Percentiles rank a stretch among this genome's conserved stretches.
phyloP scores from a whole-genome alignment of 1,140 invertebrate species.

The Aleiodes sp. region DNA sequence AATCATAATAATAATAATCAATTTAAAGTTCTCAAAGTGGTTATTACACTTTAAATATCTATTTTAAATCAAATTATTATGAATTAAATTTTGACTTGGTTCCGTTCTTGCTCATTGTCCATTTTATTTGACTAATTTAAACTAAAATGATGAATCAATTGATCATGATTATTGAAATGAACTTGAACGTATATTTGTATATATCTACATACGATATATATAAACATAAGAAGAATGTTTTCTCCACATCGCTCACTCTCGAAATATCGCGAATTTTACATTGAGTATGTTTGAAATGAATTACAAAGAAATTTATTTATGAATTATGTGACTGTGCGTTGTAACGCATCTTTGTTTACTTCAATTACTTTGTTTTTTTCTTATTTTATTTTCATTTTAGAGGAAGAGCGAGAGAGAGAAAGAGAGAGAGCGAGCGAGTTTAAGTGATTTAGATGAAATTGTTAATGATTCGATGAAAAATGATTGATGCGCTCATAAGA shows the following conservation, averaged over 20 bases:
- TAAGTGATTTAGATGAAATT: no score
- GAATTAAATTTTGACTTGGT: background rate
- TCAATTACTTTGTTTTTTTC: background rate
- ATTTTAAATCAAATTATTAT: slow-evolving; percentile 12
- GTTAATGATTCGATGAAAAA: background rate
- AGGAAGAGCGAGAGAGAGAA: no score
- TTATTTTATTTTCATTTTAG: no score
- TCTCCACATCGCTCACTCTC: background rate
- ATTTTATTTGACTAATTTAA: background rate
- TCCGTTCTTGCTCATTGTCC: background rate
- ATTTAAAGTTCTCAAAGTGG: no score
- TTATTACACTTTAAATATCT: slow-evolving; percentile 4
- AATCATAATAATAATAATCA: no score
- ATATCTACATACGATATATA: slow-evolving; percentile 9
- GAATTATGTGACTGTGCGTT: background rate
- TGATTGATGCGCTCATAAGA: background rate
- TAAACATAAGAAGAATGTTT: background rate
- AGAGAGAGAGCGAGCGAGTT: background rate
- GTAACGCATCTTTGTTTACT: background rate
- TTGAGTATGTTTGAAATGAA: background rate
- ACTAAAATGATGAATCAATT: background rate
- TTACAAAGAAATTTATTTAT: background rate
- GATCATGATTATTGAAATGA: slow-evolving; percentile 6
- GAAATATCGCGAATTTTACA: background rate
- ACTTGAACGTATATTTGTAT: no score